A percentile compares a stretch with the other conserved stretches of the same genome.
phyloP scores from a whole-genome alignment of 2,797 vertebrate species.

The Simalia tracyae region DNA sequence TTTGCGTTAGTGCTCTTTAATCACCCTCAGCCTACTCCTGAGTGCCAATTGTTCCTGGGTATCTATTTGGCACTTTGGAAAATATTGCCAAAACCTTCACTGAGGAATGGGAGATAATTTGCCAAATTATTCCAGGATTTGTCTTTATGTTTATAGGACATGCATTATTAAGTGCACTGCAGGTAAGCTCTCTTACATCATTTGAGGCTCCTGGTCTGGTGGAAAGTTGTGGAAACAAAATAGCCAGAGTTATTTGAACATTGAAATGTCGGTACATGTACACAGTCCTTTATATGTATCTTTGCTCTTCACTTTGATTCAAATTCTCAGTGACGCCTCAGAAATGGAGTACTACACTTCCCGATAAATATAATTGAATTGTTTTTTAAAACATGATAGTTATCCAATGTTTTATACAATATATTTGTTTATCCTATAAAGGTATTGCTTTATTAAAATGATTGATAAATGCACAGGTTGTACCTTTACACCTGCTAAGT shows the following conservation, averaged over 20 bases:
- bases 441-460: not conserved
- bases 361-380: not conserved
- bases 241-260: not conserved
- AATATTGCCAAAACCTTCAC: accelerated
- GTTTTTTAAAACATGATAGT: not conserved
- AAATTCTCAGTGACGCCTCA: not conserved
- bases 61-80: not conserved
- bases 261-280: not conserved
- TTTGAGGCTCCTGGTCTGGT: not conserved
- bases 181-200: not conserved
- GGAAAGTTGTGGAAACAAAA: not conserved
- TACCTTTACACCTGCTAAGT: not conserved
- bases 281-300: not conserved
- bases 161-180: not conserved
- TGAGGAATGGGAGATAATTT: accelerated
- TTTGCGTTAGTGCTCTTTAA: not conserved
- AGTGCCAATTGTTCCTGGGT: not conserved
- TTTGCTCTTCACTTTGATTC: not conserved
- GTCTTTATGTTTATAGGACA: not conserved
- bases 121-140: accelerated
- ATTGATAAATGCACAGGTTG: not conserved
- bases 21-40: not conserved
- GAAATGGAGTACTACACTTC: accelerated
- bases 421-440: not conserved
- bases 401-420: not conserved